Evolutionary conservation across 2,113 vertebrate genomes (phyloP).

Genomic region (Tychaedon coryphoeus): DNA sequence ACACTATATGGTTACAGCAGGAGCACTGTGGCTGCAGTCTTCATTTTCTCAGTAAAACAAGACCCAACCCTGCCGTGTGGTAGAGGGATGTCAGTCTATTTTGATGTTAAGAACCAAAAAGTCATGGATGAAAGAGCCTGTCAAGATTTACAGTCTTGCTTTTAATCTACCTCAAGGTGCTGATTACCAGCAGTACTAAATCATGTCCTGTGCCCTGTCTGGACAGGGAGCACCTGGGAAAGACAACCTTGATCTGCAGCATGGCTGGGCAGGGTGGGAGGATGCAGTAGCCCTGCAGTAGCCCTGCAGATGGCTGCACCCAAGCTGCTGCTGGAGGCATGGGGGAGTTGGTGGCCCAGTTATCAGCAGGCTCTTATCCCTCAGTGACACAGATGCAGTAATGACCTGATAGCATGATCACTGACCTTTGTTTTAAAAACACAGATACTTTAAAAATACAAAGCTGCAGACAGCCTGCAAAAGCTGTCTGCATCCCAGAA

Average conservation of each 20-base stretch:
- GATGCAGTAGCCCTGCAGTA: not conserved
- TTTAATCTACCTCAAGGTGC: conserved; percentile 44
- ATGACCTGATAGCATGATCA: conserved; percentile 19
- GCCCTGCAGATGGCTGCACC: conserved; percentile 50
- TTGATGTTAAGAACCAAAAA: conserved; percentile 39
- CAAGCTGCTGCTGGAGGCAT: not conserved
- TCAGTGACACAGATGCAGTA: not conserved
- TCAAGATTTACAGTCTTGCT: conserved; percentile 16
- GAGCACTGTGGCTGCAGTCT: not conserved
- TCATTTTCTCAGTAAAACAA: conserved; percentile 43
- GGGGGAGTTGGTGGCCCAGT: not conserved
- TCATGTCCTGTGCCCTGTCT: not conserved
- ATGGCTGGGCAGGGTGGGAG: not conserved
- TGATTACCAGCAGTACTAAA: conserved; percentile 43
- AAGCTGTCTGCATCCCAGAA: conserved; percentile 50
- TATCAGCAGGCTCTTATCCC: not conserved
- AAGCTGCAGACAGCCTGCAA: conserved; percentile 50
- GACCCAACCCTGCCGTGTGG: not conserved
- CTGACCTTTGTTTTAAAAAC: conserved; percentile 52
- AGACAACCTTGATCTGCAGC: not conserved
- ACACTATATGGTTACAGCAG: not conserved
- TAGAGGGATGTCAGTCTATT: conserved; percentile 23
- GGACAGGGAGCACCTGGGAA: conserved; percentile 1
- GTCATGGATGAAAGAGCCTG: conserved; percentile 28
- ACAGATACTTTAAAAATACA: conserved; percentile 36